Evolutionary conservation across 2,797 vertebrate genomes (phyloP).

Genomic region (Ptychobarbus kaznakovi): DNA sequence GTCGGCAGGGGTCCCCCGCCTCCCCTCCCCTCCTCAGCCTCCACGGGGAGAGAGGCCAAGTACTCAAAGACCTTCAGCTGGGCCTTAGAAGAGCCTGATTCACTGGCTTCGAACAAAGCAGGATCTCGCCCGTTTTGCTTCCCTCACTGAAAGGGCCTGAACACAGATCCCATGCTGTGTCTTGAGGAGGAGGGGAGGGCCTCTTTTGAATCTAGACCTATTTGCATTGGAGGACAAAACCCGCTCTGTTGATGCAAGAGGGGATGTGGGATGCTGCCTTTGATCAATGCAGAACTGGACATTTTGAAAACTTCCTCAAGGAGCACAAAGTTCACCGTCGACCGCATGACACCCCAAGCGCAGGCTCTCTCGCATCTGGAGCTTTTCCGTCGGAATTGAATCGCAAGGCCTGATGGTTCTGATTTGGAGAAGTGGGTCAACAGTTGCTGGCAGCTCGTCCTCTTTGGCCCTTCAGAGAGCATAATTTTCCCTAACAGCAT

Average conservation of each 20-base stretch:
- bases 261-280: slow-evolving; percentile 67
- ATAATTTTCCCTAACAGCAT: slow-evolving; percentile 34
- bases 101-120: slow-evolving; percentile 78
- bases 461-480: slow-evolving; percentile 46
- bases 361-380: slow-evolving; percentile 15
- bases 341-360: background rate
- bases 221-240: slow-evolving; percentile 79
- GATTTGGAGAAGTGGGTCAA: slow-evolving; percentile 59
- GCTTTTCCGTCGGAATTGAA: background rate
- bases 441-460: slow-evolving; percentile 47
- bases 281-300: slow-evolving; percentile 62
- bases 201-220: slow-evolving; percentile 69
- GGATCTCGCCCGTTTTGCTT: slow-evolving; percentile 73
- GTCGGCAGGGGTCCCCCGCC: slow-evolving; percentile 68
- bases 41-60: slow-evolving; percentile 63
- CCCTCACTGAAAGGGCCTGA: slow-evolving; percentile 65
- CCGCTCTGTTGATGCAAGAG: slow-evolving; percentile 67
- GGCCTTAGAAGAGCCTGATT: slow-evolving; percentile 77
- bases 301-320: slow-evolving; percentile 57
- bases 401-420: slow-evolving; percentile 19
- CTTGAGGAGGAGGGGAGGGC: slow-evolving; percentile 56
- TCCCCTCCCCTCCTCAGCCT: slow-evolving; percentile 61
- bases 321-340: slow-evolving; percentile 59
- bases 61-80: slow-evolving; percentile 73
- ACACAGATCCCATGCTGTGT: slow-evolving; percentile 72